Evolutionary conservation across 2,113 vertebrate genomes (phyloP).

Genomic region (Rhinogobius similis): DNA sequence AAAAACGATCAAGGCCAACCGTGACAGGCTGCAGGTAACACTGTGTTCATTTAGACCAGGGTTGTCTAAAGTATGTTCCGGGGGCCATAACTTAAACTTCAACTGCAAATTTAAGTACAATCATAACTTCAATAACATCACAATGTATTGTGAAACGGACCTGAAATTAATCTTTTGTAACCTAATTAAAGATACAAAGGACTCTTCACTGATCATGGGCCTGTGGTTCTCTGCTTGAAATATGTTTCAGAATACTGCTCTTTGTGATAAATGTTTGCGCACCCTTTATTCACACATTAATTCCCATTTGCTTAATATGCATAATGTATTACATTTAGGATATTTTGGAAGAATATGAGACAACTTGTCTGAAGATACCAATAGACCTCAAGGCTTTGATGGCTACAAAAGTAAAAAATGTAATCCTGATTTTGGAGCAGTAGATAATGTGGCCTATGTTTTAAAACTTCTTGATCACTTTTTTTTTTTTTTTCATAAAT

Average conservation of each 20-base stretch:
- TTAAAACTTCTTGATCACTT: background rate
- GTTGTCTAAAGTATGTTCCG: too few species aligned
- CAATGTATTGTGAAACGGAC: too few species aligned
- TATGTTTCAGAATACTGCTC: too few species aligned
- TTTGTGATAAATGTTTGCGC: too few species aligned
- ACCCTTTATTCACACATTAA: too few species aligned
- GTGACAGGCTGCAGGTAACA: conserved; percentile 80
- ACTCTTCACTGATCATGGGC: too few species aligned
- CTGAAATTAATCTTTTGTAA: too few species aligned
- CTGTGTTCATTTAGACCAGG: background rate
- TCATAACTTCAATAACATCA: too few species aligned
- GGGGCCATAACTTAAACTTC: too few species aligned
- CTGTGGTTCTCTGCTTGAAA: too few species aligned
- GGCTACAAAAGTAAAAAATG: conserved; percentile 79
- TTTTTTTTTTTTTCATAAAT: conserved; percentile 23
- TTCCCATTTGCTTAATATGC: background rate
- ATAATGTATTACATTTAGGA: conserved; percentile 58
- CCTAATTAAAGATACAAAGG: too few species aligned
- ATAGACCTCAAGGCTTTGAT: conserved; percentile 76
- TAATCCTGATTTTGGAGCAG: conserved; percentile 30
- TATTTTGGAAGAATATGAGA: conserved; percentile 79
- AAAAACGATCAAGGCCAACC: conserved; percentile 81
- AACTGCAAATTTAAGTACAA: too few species aligned
- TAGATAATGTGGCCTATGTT: background rate
- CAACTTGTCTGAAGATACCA: conserved; percentile 76